A percentile compares a stretch with the other conserved stretches of the same genome.
phyloP scores from a whole-genome alignment of 2,888 invertebrate genomes.

The Drosophila nr. fundita region DNA sequence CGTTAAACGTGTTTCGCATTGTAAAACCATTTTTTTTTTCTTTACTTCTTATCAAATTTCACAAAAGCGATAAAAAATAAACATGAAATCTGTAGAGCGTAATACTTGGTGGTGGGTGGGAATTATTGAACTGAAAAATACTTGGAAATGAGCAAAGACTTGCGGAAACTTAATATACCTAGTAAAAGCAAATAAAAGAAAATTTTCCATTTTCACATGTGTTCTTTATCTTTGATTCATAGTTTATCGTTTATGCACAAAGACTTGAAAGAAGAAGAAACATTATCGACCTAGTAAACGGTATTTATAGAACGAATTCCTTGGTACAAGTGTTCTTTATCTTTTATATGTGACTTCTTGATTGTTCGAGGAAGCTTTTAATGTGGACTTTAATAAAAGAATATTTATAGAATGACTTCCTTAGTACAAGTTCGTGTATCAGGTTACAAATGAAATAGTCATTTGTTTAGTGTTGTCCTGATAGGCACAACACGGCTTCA shows the following conservation, averaged over 20 bases:
- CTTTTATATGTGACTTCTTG: not conserved
- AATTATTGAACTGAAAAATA: conserved; percentile 9
- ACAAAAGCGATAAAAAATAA: conserved; percentile 11
- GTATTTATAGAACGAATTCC: not conserved
- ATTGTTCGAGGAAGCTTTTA: not conserved
- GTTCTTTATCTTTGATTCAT: not conserved
- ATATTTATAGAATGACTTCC: not conserved
- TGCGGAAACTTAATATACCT: not conserved
- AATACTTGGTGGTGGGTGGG: not conserved
- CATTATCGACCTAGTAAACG: not conserved
- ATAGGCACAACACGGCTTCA: no score
- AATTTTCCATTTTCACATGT: not conserved
- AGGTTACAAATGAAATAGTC: not conserved
- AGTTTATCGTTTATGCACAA: not conserved
- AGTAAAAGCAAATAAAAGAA: not conserved
- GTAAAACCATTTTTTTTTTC: conserved; percentile 14
- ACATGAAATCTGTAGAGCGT: not conserved
- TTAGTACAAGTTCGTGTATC: not conserved
- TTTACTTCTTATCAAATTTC: conserved; percentile 27
- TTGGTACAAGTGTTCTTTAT: not conserved
- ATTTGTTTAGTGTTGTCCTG: not conserved
- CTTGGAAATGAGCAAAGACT: not conserved
- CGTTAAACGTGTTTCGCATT: conserved; percentile 56
- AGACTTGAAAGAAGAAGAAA: not conserved
- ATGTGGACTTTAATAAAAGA: rapidly evolving